Percentiles rank a stretch among this genome's conserved stretches.
phyloP scores from a whole-genome alignment of 2,888 invertebrate genomes.

The Macaria liturata region DNA sequence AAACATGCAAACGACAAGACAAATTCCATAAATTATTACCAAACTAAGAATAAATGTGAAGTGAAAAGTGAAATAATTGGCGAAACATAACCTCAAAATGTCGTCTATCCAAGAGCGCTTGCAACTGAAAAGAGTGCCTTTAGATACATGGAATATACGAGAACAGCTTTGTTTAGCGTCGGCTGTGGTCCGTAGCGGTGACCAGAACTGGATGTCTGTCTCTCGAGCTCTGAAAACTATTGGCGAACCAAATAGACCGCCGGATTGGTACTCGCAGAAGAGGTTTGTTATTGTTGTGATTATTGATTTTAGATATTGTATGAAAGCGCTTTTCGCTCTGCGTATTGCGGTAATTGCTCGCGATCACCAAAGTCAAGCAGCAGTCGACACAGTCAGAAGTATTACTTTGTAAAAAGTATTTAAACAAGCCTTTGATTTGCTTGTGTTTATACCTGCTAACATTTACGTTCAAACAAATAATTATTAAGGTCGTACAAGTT shows the following conservation, averaged over 20 bases:
- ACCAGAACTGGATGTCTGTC: slow-evolving; percentile 96
- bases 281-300: slow-evolving; percentile 46
- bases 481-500: too few relatives aligned
- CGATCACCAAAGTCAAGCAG: too few relatives aligned
- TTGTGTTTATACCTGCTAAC: too few relatives aligned
- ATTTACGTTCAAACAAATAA: too few relatives aligned
- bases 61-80: too few relatives aligned
- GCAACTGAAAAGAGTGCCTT: slow-evolving; percentile 86
- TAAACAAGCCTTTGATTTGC: too few relatives aligned
- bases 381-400: too few relatives aligned
- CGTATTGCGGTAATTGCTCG: too few relatives aligned
- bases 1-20: neutral
- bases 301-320: too few relatives aligned
- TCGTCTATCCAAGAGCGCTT: slow-evolving; percentile 74
- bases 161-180: slow-evolving; percentile 94
- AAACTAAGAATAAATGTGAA: neutral
- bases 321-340: too few relatives aligned
- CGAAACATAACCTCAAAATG: slow-evolving; percentile 47
- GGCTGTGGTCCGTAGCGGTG: slow-evolving; percentile 92
- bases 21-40: neutral
- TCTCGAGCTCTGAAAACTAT: slow-evolving; percentile 91
- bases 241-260: slow-evolving; percentile 88
- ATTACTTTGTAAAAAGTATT: too few relatives aligned
- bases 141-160: slow-evolving; percentile 93
- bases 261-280: slow-evolving; percentile 94